phyloP scores from a whole-genome alignment of 2,888 invertebrate species.

The Lithophane ornitopus region DNA sequence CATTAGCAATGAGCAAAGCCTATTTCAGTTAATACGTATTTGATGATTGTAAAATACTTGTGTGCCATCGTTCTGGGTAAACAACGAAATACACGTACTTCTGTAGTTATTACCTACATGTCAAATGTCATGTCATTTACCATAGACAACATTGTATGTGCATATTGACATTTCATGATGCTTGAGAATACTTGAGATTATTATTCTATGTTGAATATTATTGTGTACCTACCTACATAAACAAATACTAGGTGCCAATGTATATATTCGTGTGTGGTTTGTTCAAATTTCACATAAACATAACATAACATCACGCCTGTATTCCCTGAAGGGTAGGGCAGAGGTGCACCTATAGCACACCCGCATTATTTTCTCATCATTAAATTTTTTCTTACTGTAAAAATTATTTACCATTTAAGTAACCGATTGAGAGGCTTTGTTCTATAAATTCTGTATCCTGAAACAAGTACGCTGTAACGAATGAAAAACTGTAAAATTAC shows the following conservation, averaged over 20 bases:
- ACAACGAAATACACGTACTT: conserved; percentile 33
- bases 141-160: conserved; percentile 46
- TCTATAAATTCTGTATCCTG: not conserved
- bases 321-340: too few species aligned
- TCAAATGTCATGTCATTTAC: conserved; percentile 61
- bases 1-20: conserved; percentile 59
- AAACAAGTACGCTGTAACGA: not conserved
- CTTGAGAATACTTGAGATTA: conserved; percentile 42
- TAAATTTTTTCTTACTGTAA: not conserved
- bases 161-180: conserved; percentile 48
- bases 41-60: conserved; percentile 65
- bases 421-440: not conserved
- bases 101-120: conserved; percentile 46
- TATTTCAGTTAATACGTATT: conserved; percentile 71
- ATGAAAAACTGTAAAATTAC: not conserved
- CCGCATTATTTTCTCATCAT: too few species aligned
- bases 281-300: not conserved
- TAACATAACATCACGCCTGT: too few species aligned
- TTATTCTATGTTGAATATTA: conserved; percentile 27
- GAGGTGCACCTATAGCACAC: too few species aligned
- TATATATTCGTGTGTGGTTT: not conserved
- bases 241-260: not conserved
- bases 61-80: conserved; percentile 48
- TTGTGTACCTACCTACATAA: not conserved
- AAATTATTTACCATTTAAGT: not conserved